phyloP scores from a whole-genome alignment of 2,888 invertebrate species.

The Sacculina carcini region DNA sequence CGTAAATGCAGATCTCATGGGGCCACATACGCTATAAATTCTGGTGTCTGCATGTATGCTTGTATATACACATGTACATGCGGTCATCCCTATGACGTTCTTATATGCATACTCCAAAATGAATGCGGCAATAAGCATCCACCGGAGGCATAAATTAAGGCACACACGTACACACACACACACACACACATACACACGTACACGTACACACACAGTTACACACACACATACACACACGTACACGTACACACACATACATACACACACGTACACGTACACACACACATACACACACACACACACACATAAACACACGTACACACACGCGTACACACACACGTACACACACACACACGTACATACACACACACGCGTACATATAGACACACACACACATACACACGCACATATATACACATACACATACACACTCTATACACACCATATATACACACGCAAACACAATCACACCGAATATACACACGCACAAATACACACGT shows the following conservation, averaged over 20 bases:
- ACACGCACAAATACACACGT: background rate
- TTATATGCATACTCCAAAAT: too few relatives aligned
- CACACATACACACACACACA: constrained; percentile 5
- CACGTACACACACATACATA: background rate
- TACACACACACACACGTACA: background rate
- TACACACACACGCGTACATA: background rate
- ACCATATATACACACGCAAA: background rate
- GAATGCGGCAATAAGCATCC: too few relatives aligned
- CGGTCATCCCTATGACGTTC: too few relatives aligned
- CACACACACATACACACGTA: background rate
- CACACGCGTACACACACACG: constrained; percentile 4
- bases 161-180: background rate
- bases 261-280: background rate
- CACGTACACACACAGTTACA: background rate
- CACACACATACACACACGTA: background rate
- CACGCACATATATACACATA: background rate
- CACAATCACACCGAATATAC: background rate
- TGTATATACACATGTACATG: too few relatives aligned
- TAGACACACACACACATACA: background rate
- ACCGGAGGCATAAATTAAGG: too few relatives aligned
- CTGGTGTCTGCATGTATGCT: too few relatives aligned
- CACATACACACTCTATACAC: too few relatives aligned
- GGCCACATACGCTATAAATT: too few relatives aligned
- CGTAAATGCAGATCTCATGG: too few relatives aligned
- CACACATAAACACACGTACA: constrained; percentile 6